Evolutionary conservation across 2,888 invertebrate species (phyloP), one percentile per base, ranked within the genome.

Genomic region (Mellilla xanthometata): DNA sequence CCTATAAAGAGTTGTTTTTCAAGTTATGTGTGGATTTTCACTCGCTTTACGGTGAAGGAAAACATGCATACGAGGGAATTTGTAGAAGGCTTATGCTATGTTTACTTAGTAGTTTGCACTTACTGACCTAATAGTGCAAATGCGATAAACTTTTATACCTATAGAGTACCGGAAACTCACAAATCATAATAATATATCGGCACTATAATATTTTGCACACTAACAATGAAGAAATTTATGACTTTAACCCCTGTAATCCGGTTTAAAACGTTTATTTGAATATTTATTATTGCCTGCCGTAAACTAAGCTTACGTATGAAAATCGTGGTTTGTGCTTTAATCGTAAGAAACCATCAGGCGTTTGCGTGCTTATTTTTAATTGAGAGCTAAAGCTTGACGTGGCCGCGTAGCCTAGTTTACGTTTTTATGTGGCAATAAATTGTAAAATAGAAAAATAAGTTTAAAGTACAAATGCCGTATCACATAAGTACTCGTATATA

Each of bases 281-380:
- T 46, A 35, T 46, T 33, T 31, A 27, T 13, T 39, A 50, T 38
- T 47, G 56, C 59, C 57, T 60, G 44, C 28, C 11, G 31, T 42
- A 39, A 58, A 45, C 36, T 31, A 13, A 39, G 29, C 28, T 27
- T 15, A 26, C 13, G 26, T 39, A 49, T 44, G 49, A 9, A 33
- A 56, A 52, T 32, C 34, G 52, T 46, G 35, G 51, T 27, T 40
- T 54, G 51, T 40, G 56, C 47, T 61, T 59, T 56, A 54, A 62
- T 68, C 62, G 32, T 34, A 57, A 24, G 19, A 49, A 56, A 54
- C 47, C 36, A 65, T 67, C 61, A 72, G 72, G 70, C 68, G 67
- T 47, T 72, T 45, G 68, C 72, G 72, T 76, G 75, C 39, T 47
- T 34, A 23, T 52, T 65, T 57, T 61, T 35, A 57, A 56, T 47